phyloP scores from a whole-genome alignment of 2,797 vertebrate genomes.

The Otus scops region DNA sequence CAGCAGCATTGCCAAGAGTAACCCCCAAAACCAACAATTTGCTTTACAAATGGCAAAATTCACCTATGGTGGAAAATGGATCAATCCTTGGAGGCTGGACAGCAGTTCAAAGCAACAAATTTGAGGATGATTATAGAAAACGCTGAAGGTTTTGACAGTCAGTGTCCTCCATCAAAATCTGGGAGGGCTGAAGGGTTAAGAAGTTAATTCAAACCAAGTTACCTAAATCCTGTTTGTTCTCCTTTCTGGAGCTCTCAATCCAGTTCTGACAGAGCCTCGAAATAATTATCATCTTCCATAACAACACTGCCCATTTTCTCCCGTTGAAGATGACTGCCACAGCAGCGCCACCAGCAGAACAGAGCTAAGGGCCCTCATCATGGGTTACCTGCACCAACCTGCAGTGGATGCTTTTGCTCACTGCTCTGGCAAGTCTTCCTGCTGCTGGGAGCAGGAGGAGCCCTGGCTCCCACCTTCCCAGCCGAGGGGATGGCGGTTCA shows the following conservation, averaged over 20 bases:
- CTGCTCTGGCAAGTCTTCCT: neutral
- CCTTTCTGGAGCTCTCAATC: constrained; percentile 56
- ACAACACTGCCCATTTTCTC: constrained; percentile 50
- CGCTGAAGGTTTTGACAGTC: neutral
- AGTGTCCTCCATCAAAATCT: neutral
- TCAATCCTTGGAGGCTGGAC: neutral
- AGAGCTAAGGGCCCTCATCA: neutral
- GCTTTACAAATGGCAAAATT: neutral
- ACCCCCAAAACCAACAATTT: neutral
- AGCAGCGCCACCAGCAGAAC: neutral
- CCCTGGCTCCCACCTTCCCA: neutral
- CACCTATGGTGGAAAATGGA: neutral
- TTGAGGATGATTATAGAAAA: neutral
- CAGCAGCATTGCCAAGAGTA: neutral
- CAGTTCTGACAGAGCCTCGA: constrained; percentile 14
- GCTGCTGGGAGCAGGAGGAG: neutral
- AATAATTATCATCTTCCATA: constrained; percentile 56
- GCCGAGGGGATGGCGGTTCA: neutral
- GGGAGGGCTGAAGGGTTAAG: neutral
- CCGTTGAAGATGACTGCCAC: neutral
- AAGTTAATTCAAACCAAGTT: neutral
- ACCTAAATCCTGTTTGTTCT: constrained; percentile 1
- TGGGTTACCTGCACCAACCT: neutral
- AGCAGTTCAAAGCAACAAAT: neutral
- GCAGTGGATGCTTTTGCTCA: neutral